A percentile compares a stretch with the other conserved stretches of the same genome.
Evolutionary conservation across 1,140 invertebrate genomes (phyloP).

Genomic region (Muscidifurax raptorellus): DNA sequence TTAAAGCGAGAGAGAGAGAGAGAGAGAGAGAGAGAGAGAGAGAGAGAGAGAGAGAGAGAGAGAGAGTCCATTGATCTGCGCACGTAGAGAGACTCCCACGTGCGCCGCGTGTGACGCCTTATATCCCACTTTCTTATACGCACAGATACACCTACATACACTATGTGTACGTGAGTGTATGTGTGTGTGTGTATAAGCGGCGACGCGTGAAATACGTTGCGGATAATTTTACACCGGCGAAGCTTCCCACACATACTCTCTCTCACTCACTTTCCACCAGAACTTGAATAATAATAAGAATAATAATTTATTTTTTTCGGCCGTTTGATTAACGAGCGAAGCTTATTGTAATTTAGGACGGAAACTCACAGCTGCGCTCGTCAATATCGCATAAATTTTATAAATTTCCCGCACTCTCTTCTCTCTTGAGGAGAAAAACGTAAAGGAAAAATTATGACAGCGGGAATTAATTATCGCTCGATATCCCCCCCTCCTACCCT

Average conservation of each 20-base stretch:
- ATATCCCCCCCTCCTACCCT: neutral
- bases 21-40: too few relatives aligned
- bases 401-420: neutral
- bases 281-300: neutral
- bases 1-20: too few relatives aligned
- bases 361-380: neutral
- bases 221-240: neutral
- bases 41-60: too few relatives aligned
- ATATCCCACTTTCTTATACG: too few relatives aligned
- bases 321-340: neutral
- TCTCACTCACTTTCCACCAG: too few relatives aligned
- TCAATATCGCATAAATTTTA: conserved; percentile 2
- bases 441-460: neutral
- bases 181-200: too few relatives aligned
- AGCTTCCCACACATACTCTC: too few relatives aligned
- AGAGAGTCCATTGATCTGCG: too few relatives aligned
- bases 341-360: neutral
- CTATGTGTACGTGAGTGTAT: too few relatives aligned
- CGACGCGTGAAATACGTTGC: neutral
- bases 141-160: neutral
- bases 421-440: neutral
- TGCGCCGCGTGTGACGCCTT: too few relatives aligned
- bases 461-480: neutral
- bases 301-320: neutral
- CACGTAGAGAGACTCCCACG: too few relatives aligned